Base-by-base conservation (phyloP, 2,113 vertebrate species). In the Muntiacus muntjak region DNA sequence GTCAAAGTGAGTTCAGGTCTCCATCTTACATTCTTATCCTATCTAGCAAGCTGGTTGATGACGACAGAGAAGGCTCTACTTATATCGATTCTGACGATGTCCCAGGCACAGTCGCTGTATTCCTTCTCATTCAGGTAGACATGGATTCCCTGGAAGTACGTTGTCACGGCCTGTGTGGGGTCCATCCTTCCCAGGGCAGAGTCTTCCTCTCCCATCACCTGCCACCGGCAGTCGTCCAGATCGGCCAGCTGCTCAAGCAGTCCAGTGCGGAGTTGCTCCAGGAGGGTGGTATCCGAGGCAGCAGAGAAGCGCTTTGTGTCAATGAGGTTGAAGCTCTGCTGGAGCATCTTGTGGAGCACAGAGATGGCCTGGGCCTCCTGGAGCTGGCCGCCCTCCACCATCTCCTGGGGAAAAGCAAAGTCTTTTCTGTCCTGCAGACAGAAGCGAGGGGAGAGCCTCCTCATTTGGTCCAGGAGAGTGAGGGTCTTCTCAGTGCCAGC, bases 21-120 rank as follows among this genome's bases (percentile, higher is more conserved):
- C 43, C 43, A 43, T 43, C 43, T 43, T 43, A 8, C 5, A 25
- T 89, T 45, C 45, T 64, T 6, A 89, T 3, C 12, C n/a, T 94
- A n/a, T 60, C 52, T 28, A 88, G 43, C 36, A 78, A 54, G 43
- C 8, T 47, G 3, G 1, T 6, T 21, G 23, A 11, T 8, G 4
- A 92, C 28, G 67, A 85, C 14, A 89, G 40, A 40, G 40, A 40
- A 92, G 36, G 52, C 17, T 79, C 50, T 82, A 45, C 5, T 10
- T 50, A 87, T 33, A 62, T 94, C 87, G 17, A 60, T 12, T 16
- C 64, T 30, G 67, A 87, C 76, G 3, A 58, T 15, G 21, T 94
- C 87, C 92, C 90, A 97, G 58, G 87, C 81, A 50, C 84, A 78
- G 28, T 26, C 36, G 28, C 91, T 88, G 45, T 96, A 43, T 9